Evolutionary conservation across 2,797 vertebrate species (phyloP).

Genomic region (Fistularia tabacaria): DNA sequence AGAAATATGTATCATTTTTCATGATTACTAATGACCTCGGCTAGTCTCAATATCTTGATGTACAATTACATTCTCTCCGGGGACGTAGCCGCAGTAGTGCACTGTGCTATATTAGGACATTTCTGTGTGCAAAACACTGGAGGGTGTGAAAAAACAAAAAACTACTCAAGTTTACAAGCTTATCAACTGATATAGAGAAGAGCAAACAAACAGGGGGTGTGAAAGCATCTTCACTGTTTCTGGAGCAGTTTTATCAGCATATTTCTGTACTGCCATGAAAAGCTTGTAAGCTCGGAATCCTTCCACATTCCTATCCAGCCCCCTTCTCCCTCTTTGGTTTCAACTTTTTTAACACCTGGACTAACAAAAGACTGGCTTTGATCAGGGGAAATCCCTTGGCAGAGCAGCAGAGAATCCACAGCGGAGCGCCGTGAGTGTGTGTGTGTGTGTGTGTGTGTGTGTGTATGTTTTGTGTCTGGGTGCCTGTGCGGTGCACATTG

Average conservation of each 20-base stretch:
- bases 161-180: background rate
- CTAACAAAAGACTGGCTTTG: slow-evolving; percentile 71
- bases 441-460: slow-evolving; percentile 14
- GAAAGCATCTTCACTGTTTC: slow-evolving; percentile 8
- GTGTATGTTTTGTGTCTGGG: background rate
- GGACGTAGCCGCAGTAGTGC: too few relatives aligned
- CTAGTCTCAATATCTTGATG: too few relatives aligned
- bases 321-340: slow-evolving; percentile 54
- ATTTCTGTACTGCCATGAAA: slow-evolving; percentile 40
- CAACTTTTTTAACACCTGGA: slow-evolving; percentile 71
- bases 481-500: slow-evolving; percentile 39
- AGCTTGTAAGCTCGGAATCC: slow-evolving; percentile 48
- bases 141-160: background rate
- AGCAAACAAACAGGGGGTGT: slow-evolving; percentile 1
- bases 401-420: slow-evolving; percentile 54
- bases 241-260: slow-evolving; percentile 24
- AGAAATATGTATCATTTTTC: too few relatives aligned
- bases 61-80: too few relatives aligned
- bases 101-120: too few relatives aligned
- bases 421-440: slow-evolving; percentile 24
- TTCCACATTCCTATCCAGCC: slow-evolving; percentile 38
- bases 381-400: slow-evolving; percentile 69
- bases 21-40: too few relatives aligned
- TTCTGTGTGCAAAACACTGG: too few relatives aligned
- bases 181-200: background rate